A percentile compares a stretch with the other conserved stretches of the same genome.
phyloP scores from a whole-genome alignment of 2,113 vertebrate genomes.

The Laterallus jamaicensis region DNA sequence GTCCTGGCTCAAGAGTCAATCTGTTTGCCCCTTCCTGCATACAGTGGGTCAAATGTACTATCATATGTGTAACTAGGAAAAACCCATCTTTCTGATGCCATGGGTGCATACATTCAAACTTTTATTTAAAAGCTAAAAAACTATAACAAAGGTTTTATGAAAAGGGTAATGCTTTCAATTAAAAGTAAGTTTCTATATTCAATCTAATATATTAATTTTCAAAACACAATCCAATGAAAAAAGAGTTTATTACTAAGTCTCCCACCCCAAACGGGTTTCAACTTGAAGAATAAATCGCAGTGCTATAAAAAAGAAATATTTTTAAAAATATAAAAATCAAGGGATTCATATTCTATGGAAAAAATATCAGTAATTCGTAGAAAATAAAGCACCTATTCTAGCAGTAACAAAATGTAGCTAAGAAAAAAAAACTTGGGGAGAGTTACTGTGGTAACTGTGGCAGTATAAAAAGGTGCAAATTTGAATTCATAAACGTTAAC shows the following conservation, averaged over 20 bases:
- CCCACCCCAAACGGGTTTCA: neutral
- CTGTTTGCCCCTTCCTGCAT: neutral
- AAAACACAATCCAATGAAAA: neutral
- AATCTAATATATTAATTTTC: neutral
- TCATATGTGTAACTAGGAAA: neutral
- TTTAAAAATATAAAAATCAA: neutral
- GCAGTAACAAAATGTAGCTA: neutral
- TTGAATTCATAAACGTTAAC: neutral
- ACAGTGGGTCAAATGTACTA: neutral
- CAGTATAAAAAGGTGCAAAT: neutral
- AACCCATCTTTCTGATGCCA: neutral
- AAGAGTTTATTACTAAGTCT: neutral
- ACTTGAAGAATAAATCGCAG: neutral
- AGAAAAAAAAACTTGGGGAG: fast-evolving
- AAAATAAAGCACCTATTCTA: neutral
- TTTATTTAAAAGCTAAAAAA: neutral
- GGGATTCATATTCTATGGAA: neutral
- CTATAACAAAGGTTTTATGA: neutral
- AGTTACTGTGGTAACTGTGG: neutral
- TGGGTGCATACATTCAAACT: neutral
- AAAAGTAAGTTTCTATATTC: neutral
- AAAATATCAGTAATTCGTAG: neutral
- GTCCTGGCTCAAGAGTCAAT: neutral
- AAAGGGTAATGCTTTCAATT: neutral
- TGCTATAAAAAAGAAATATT: neutral